phyloP scores from a whole-genome alignment of 2,797 vertebrate genomes.

The Chanos chanos region DNA sequence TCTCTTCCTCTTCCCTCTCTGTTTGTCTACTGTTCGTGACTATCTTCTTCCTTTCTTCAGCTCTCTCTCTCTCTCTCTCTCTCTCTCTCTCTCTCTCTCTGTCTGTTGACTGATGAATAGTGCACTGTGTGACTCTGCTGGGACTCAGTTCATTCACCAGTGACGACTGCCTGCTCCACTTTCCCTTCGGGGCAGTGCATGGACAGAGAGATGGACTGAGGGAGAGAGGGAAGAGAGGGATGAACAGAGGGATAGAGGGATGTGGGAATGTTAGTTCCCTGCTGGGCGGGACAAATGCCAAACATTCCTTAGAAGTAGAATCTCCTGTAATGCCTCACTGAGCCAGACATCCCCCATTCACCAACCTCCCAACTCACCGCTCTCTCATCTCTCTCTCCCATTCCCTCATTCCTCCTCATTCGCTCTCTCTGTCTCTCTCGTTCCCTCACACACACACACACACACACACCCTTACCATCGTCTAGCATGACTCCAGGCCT shows the following conservation, averaged over 20 bases:
- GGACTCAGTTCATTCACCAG: too few relatives aligned
- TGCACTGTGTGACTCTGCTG: too few relatives aligned
- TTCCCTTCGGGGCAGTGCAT: too few relatives aligned
- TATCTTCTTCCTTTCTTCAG: neutral
- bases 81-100: too few relatives aligned
- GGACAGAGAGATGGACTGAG: neutral
- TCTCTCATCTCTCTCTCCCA: constrained; percentile 3
- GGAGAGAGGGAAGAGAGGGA: constrained; percentile 2
- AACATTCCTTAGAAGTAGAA: constrained; percentile 58
- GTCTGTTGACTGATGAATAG: too few relatives aligned
- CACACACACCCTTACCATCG: neutral
- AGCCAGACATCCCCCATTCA: constrained; percentile 26
- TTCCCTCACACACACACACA: neutral
- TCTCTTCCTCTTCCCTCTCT: too few relatives aligned
- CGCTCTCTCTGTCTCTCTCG: neutral
- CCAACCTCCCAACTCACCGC: constrained; percentile 1
- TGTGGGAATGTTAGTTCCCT: constrained; percentile 34
- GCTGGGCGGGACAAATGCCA: constrained; percentile 49
- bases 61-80: too few relatives aligned
- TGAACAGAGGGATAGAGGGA: too few relatives aligned
- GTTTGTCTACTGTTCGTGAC: neutral
- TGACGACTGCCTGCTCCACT: too few relatives aligned
- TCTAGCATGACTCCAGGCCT: constrained; percentile 6
- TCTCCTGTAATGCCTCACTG: constrained; percentile 42
- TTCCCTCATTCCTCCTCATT: constrained; percentile 15